Conservation (phyloP, 53 echinoderm and acorn worm genomes). For the Holothuria scabra region DNA sequence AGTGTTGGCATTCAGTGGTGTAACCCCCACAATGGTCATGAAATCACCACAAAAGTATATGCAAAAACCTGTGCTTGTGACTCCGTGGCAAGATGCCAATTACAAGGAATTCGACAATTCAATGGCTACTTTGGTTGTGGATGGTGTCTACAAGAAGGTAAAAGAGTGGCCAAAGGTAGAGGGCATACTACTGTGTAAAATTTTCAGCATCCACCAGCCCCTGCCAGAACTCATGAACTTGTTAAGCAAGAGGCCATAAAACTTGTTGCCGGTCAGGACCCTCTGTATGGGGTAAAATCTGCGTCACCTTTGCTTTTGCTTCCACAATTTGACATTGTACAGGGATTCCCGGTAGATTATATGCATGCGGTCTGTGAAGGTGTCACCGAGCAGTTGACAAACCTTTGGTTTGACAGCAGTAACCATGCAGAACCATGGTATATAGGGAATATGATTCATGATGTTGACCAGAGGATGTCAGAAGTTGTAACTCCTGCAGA, state of each 20-base stretch:
- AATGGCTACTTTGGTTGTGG: constrained; percentile 56
- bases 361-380: constrained; percentile 35
- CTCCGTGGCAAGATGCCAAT: constrained; percentile 55
- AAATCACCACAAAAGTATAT: background rate
- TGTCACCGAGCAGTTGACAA: constrained; percentile 5
- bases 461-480: background rate
- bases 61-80: constrained; percentile 49
- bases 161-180: constrained; percentile 22
- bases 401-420: constrained; percentile 33
- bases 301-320: constrained; percentile 23
- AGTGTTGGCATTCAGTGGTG: constrained; percentile 33
- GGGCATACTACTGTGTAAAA: constrained; percentile 6
- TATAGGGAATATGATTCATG: background rate
- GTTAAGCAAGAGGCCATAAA: background rate
- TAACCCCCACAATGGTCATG: background rate
- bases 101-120: constrained; percentile 52
- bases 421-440: constrained; percentile 9
- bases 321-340: constrained; percentile 33
- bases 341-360: constrained; percentile 48
- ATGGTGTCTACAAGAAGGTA: constrained; percentile 31
- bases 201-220: background rate
- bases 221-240: background rate
- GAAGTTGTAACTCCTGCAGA: constrained; percentile 38
- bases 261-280: background rate
- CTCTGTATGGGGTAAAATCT: constrained; percentile 5